phyloP scores from a whole-genome alignment of 2,797 vertebrate species.

The Nasua narica region DNA sequence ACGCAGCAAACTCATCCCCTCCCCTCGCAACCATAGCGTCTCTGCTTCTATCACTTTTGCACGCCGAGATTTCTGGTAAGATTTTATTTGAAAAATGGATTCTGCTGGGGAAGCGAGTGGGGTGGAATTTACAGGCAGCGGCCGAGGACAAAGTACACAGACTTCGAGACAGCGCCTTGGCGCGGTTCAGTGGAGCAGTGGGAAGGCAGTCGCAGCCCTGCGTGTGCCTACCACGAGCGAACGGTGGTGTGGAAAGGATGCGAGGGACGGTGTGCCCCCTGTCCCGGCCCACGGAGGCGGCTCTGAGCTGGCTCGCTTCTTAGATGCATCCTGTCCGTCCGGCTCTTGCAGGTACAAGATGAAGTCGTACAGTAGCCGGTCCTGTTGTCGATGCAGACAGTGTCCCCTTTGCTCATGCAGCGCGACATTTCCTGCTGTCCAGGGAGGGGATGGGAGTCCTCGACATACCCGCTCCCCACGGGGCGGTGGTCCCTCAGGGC shows the following conservation, averaged over 20 bases:
- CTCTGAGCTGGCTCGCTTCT: background rate
- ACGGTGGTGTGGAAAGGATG: background rate
- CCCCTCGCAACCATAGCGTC: background rate
- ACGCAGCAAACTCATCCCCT: background rate
- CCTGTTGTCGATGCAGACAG: background rate
- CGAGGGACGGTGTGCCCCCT: background rate
- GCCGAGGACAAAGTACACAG: background rate
- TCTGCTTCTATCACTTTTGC: background rate
- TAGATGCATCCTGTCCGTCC: background rate
- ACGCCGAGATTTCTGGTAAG: background rate
- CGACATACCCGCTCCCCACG: background rate
- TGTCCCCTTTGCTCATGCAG: background rate
- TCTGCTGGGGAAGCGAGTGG: background rate
- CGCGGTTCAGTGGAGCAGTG: background rate
- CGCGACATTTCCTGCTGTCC: fast-evolving
- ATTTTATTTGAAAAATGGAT: slow-evolving; percentile 26
- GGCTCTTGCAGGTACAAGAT: background rate
- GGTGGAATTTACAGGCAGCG: background rate
- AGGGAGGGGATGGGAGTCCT: background rate
- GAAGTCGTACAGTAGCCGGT: background rate
- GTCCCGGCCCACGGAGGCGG: background rate
- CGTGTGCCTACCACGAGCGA: fast-evolving
- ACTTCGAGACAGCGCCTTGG: background rate
- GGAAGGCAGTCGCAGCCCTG: background rate
- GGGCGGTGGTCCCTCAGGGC: background rate